phyloP scores from a whole-genome alignment of 2,888 invertebrate genomes.

The Idaea dimidiata region DNA sequence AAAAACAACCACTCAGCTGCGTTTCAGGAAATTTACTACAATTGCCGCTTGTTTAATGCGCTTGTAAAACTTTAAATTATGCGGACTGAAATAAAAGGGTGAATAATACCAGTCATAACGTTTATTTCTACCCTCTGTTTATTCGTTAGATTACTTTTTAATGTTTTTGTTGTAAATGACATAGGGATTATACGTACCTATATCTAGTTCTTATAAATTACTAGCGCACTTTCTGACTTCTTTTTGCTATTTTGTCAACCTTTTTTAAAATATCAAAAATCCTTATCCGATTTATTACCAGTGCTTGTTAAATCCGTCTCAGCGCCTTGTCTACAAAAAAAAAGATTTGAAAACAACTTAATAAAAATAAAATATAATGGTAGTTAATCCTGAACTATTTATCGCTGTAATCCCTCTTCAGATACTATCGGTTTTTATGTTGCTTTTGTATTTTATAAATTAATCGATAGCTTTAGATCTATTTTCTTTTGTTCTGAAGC shows the following conservation, averaged over 20 bases:
- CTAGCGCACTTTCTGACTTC: too few species aligned
- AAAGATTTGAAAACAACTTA: too few species aligned
- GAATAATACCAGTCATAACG: constrained; percentile 13
- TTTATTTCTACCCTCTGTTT: constrained; percentile 16
- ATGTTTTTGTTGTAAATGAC: constrained; percentile 14
- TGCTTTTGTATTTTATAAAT: constrained; percentile 16
- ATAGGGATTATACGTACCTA: too few species aligned
- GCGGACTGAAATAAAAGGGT: constrained; percentile 21
- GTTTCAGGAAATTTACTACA: constrained; percentile 35
- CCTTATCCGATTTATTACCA: too few species aligned
- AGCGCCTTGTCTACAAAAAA: too few species aligned
- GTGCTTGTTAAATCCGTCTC: constrained; percentile 20
- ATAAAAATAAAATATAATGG: too few species aligned
- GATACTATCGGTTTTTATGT: constrained; percentile 28
- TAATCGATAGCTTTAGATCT: too few species aligned
- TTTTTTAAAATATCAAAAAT: too few species aligned
- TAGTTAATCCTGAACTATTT: constrained; percentile 28
- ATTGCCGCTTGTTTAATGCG: constrained; percentile 35
- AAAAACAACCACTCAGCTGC: constrained; percentile 26
- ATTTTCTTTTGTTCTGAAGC: too few species aligned
- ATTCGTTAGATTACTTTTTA: constrained; percentile 24
- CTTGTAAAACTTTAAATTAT: constrained; percentile 33
- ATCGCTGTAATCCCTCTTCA: constrained; percentile 31
- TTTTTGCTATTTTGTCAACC: too few species aligned
- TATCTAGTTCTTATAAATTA: too few species aligned